phyloP scores from a whole-genome alignment of 2,797 vertebrate genomes.

The Microctenopoma lineatum region DNA sequence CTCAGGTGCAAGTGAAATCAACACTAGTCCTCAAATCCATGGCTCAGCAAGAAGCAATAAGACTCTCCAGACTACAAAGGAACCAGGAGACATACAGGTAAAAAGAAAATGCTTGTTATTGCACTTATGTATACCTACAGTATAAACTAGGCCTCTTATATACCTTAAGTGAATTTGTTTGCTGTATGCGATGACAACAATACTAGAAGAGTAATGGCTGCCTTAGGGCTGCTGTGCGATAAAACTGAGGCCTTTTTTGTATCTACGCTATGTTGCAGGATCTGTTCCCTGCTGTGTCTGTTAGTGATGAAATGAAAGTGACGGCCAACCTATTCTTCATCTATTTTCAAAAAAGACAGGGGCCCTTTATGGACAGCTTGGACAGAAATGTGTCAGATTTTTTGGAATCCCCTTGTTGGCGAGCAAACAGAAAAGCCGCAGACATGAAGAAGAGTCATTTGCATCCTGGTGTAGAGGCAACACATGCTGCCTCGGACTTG shows the following conservation, averaged over 20 bases:
- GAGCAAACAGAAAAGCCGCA: conserved; percentile 13
- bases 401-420: conserved; percentile 28
- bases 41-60: not conserved
- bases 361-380: conserved; percentile 18
- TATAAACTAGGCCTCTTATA: not conserved
- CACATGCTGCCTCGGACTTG: conserved; percentile 48
- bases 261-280: not conserved
- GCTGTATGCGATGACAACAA: not conserved
- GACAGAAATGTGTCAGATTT: conserved; percentile 28
- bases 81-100: not conserved
- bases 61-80: not conserved
- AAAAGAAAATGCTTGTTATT: not conserved
- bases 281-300: conserved; percentile 9
- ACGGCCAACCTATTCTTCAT: conserved; percentile 3
- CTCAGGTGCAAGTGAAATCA: conserved; percentile 5
- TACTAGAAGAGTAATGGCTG: conserved; percentile 1
- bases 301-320: conserved; percentile 10
- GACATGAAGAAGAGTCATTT: conserved; percentile 34
- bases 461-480: conserved; percentile 25
- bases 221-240: not conserved
- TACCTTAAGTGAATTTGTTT: not conserved
- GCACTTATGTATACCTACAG: not conserved
- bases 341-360: not conserved
- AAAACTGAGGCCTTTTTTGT: not conserved
- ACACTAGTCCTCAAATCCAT: not conserved